A percentile compares a stretch with the other conserved stretches of the same genome.
phyloP scores from a whole-genome alignment of 2,888 invertebrate genomes.

The Eristalis pertinax region DNA sequence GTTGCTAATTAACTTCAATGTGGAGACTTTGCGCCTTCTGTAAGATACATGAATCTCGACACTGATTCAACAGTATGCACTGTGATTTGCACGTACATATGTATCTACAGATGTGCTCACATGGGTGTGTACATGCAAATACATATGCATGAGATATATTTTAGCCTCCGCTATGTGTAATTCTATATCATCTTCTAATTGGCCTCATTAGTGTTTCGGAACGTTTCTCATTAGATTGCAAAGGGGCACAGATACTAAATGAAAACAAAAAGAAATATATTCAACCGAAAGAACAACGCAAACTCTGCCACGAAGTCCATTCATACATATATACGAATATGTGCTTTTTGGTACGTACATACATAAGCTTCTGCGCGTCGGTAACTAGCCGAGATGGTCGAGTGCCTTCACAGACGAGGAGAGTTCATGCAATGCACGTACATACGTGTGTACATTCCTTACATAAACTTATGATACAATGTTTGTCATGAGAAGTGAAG shows the following conservation, averaged over 20 bases:
- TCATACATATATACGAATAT: not conserved
- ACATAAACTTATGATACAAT: not conserved
- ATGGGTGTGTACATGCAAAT: not conserved
- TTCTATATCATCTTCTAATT: constrained; percentile 68
- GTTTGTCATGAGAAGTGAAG: not conserved
- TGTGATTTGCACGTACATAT: not conserved
- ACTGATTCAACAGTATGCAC: not conserved
- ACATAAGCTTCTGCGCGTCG: not conserved
- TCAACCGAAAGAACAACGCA: not conserved
- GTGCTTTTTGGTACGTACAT: not conserved
- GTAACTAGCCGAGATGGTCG: not conserved
- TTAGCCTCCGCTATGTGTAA: constrained; percentile 36
- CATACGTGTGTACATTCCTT: not conserved
- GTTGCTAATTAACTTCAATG: constrained; percentile 61
- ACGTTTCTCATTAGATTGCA: constrained; percentile 36
- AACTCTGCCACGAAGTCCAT: not conserved
- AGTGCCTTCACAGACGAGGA: not conserved
- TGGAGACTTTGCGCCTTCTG: not conserved
- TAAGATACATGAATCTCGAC: constrained; percentile 1
- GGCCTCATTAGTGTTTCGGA: constrained; percentile 67
- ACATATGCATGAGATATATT: not conserved
- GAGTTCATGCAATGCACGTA: not conserved
- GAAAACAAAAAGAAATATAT: not conserved
- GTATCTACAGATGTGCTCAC: not conserved
- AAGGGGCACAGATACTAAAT: not conserved